Evolutionary conservation across 2,797 vertebrate species (phyloP), one percentile per base, ranked within the genome.

Genomic region (Catostomus latipinnis): DNA sequence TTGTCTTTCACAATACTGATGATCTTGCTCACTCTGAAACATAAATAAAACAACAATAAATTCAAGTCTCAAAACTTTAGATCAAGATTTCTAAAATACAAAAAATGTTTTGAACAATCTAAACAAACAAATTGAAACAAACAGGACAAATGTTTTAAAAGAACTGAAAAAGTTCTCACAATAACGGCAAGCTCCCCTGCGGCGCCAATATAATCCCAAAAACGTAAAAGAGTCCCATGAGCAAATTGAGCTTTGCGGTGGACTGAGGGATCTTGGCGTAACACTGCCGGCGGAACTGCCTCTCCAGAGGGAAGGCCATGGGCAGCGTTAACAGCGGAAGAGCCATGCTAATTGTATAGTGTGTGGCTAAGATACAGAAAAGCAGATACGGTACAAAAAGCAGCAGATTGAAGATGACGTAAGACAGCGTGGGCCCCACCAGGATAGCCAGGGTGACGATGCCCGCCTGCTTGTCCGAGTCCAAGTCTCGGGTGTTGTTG

Each of bases 401-500:
- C 86, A 99, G 93, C 49, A 95, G 78, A 75, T 93, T 96, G 92
- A 96, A 99, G 79, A 99, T 94, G 18, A 97, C n/a, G 6, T 99
- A 99, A 67, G 97, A 98, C 70, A 96, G 87, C 0, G 94, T 94
- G 4, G 97, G 97, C 4, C 98, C 98, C 0, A 99, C 91, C 68
- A 99, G 96, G 88, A 99, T 99, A 87, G 98, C 98, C 87, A 99
- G 78, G 0, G 98, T 99, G 90, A 99, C 97, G 0, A 99, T 99
- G 73, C 98, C 98, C 0, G 98, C 98, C 86, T 95, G 96, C 80
- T 80, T 95, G 92, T 99, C 98, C 0, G 97, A 98, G 87, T 99
- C 97, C 95, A 98, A 95, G 93, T 99, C 98, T 85, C 98, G 91
- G 0, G 97, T 98, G 93, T 99, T 99, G 94, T 99, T 99, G 94